A percentile compares a stretch with the other conserved stretches of the same genome.
Evolutionary conservation across 2,888 invertebrate genomes (phyloP).

Genomic region (Thysanoteuthis rhombus): DNA sequence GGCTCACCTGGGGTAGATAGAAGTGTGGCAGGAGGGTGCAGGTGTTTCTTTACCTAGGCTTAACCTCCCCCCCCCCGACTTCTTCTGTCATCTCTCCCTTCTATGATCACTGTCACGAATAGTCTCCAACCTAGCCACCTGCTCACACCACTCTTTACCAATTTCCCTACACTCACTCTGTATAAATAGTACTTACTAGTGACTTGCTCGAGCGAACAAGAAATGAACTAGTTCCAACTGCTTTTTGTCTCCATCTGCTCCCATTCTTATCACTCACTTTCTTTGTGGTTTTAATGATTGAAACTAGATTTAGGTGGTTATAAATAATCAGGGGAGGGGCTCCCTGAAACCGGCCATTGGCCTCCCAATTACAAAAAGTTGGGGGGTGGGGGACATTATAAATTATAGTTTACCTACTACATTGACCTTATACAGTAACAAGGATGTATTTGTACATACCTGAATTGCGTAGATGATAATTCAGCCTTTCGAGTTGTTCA

Average conservation of each 20-base stretch:
- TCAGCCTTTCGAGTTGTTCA: too few relatives aligned
- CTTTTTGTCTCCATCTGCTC: background rate
- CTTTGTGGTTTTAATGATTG: too few relatives aligned
- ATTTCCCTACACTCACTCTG: background rate
- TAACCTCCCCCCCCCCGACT: background rate
- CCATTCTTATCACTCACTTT: background rate
- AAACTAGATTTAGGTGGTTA: too few relatives aligned
- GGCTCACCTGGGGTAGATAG: background rate
- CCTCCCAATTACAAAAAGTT: too few relatives aligned
- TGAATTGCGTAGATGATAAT: too few relatives aligned
- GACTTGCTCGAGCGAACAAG: too few relatives aligned
- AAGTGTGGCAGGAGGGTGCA: background rate
- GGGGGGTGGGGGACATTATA: too few relatives aligned
- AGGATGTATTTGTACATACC: too few relatives aligned
- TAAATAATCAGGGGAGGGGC: too few relatives aligned
- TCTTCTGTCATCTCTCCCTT: background rate
- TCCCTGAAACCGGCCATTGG: too few relatives aligned
- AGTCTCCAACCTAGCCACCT: background rate
- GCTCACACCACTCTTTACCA: background rate
- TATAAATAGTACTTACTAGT: background rate
- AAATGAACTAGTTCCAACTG: background rate
- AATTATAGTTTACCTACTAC: too few relatives aligned
- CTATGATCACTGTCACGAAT: background rate
- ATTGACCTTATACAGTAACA: too few relatives aligned
- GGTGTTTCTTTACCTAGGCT: background rate